Evolutionary conservation across 1,140 invertebrate genomes (phyloP).

Genomic region (Zaprionus tsacasi): DNA sequence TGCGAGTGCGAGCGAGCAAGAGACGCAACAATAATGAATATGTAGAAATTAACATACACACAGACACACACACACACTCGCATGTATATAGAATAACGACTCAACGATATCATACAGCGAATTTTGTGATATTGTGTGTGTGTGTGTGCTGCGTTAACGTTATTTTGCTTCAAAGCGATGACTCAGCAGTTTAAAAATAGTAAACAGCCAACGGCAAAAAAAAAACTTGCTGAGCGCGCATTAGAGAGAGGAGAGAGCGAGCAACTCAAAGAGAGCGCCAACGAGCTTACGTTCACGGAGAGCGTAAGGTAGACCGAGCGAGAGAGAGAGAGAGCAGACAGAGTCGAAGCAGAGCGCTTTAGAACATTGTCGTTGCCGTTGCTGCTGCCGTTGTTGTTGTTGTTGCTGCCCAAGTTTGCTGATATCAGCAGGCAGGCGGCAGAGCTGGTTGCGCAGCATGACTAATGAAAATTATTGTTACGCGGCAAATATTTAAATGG

Average conservation of each 20-base stretch:
- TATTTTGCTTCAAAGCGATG: conserved; percentile 75
- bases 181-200: conserved; percentile 84
- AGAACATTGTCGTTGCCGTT: conserved; percentile 34
- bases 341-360: conserved; percentile 32
- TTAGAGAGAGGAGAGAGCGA: conserved; percentile 48
- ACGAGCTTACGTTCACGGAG: background rate
- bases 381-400: conserved; percentile 14
- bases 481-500: conserved; percentile 70
- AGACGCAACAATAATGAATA: background rate
- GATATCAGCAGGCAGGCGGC: conserved; percentile 59
- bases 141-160: conserved; percentile 54
- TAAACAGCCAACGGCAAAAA: conserved; percentile 76
- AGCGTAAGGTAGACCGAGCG: conserved; percentile 18
- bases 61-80: conserved; percentile 9
- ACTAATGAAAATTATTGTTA: conserved; percentile 80
- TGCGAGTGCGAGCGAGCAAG: background rate
- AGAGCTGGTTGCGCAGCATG: conserved; percentile 73
- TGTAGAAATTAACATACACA: conserved; percentile 11
- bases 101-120: conserved; percentile 46
- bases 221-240: conserved; percentile 68
- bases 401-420: conserved; percentile 48
- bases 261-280: background rate
- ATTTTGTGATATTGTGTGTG: conserved; percentile 9
- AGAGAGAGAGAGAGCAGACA: conserved; percentile 34
- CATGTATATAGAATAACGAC: conserved; percentile 41